Base-by-base conservation (phyloP, 92 coral and sea anemone species). In the Actinostola sp. region DNA sequence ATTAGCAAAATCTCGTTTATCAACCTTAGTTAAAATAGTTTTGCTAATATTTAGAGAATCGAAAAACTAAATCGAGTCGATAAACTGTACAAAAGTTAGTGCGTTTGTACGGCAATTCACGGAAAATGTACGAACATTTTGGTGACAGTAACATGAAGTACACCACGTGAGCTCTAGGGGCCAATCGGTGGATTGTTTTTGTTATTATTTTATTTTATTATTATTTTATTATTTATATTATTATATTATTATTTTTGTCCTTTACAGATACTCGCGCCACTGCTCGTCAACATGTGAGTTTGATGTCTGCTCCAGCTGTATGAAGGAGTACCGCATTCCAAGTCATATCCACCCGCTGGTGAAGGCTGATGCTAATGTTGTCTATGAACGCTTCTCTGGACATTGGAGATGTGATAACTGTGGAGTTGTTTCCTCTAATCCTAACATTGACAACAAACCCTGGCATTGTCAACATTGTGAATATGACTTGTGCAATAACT, bases 381-480 rank as follows among this genome's bases (percentile, higher is more conserved):
- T 89, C 17, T 94, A 94, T 81, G 61, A 66, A 1, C 67, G 75
- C 41, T 94, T 85, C 58, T 59, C 67, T 71, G 98, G 98, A 9
- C 92, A 92, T 15, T 94, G 98, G 98, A 45, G 86, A 25, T 94
- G 98, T 83, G 98, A 94, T 61, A 69, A 79, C 55, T 94, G 97
- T 77, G 84, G 80, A 19, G 77, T 88, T 8, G 45, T 82, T 10
- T 86, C 83, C 24, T 75, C 75, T 45, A 60, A 49, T 54, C 77
- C 86, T n/a, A 53, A 54, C n/a, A 67, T 49, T 28, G 82, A 85
- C 42, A 83, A 69, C 71, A 59, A 61, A 28, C 95, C 98, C 0
- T 94, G 89, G 90, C 98, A 94, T 63, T 94, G 98, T 66, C 62
- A 49, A 45, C 72, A 67, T 14, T 94, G 98, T 63, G 87, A 83